Evolutionary conservation across 2,888 invertebrate species (phyloP), one percentile per base, ranked within the genome.

Genomic region (Agrotis ipsilon): DNA sequence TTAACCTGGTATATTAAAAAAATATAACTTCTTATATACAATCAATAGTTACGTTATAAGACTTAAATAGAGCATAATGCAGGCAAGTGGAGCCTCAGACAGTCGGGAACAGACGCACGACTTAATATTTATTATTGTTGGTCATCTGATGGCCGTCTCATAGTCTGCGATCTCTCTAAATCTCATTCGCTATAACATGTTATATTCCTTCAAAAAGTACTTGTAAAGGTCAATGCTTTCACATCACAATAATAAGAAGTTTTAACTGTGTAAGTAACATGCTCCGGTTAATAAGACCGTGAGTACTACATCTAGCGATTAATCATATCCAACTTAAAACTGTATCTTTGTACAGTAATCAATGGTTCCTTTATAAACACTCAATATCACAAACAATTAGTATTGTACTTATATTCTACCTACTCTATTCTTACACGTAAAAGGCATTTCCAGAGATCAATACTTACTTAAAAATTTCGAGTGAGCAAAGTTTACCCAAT

Each of bases 391-490:
- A 92, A 91, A 90, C 89, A 90, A 90, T 86, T 83, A 88, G 86
- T 85, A 87, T 76, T 87, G 91, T 78, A 83, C 87, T 90, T 90
- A 75, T 84, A 84, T 84, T 87, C 85, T 86, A 86, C 78, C 85
- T 86, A 86, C 78, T 87, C 73, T 84, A 83, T 55, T 78, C 90
- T 90, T 91, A 91, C 81, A 82, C 86, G 89, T 92, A 93, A 89
- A 94, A 94, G 93, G 93, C 94, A 91, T 92, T 89, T 91, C 88
- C 83, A 89, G 94, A 95, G 94, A 95, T 94, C 94, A 94, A 91
- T 87, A 84, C 86, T 86, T 66, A 77, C n/a, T n/a, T n/a, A 68
- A 78, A 67, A 80, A 83, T 83, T 78, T 79, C 66, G 79, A 80
- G 82, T 87, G 83, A 83, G 82, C 86, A 85, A 84, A 64, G 66